Base-by-base conservation (phyloP, 2,888 invertebrate genomes). In the Drosophila paramelanica region DNA sequence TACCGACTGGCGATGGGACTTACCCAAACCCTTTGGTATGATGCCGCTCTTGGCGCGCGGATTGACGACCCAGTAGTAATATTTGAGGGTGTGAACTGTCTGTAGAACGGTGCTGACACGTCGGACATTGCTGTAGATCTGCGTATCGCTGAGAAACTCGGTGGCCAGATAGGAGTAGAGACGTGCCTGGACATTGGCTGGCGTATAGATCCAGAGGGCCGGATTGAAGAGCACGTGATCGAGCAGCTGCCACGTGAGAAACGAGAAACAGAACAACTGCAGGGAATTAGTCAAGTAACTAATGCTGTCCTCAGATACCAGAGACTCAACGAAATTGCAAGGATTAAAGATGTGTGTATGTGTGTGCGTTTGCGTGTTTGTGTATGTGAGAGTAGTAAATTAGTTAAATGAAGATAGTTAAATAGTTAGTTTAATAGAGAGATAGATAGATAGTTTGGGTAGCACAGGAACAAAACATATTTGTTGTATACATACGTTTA, bases 141-240 rank as follows among this genome's bases (percentile, higher is more conserved):
- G 98, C 2, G 98, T 98, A 93, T 99, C 98, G 68, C 97, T 97
- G 67, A 99, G 94, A 93, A 99, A 99, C 93, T 99, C 99, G n/a
- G 98, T 98, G 45, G 99, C 98, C 93, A 99, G 93, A 93, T 99
- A 99, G 90, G 98, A 97, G 94, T 99, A 99, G 52, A 99, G 95
- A 79, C 96, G 94, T 47, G 97, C 97, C 93, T 99, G 99, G 8
- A 99, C 99, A 77, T 97, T 96, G 36, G 99, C 97, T 53, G 98
- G 97, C 11, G 99, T 98, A 93, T 99, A 98, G 90, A 99, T 99
- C 99, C 99, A 99, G 73, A 99, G 94, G 33, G 98, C 98, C 8
- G 99, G 99, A 94, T 99, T 99, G 95, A 99, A 99, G 79, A 99
- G 95, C 67, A 99, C 97, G 94, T 99, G 98, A 93, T 99, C 99